Evolutionary conservation across 2,797 vertebrate genomes (phyloP), one percentile per base, ranked within the genome.

Genomic region (Cygnus olor): DNA sequence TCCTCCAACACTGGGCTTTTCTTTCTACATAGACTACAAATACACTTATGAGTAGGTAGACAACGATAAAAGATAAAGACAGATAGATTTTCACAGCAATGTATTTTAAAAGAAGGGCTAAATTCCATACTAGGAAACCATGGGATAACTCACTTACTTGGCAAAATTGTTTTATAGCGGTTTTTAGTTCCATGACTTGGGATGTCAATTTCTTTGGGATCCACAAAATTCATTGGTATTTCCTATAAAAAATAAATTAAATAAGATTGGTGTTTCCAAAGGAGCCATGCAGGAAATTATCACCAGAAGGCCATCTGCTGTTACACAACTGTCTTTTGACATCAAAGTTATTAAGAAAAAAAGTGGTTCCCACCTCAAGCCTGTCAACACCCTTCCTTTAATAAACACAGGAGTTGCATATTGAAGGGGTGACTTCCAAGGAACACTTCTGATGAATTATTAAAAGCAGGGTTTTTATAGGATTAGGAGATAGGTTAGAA

Each of bases 191-290:
- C 98, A n/a, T 99, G 98, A 97, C 99, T 99, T 0, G 99, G 99
- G 94, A 99, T 98, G 81, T 99, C 98, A 97, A 99, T 98, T 96
- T 99, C 99, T 97, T 99, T 99, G 90, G 99, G 99, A 98, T 99
- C 99, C 93, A 99, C 99, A 97, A 99, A 99, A 95, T 99, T 99
- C 99, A 99, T 99, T 45, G 99, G 99, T 95, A 99, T 99, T 98
- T 99, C 99, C 99, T 99, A 97, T 69, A 89, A 96, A 97, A 80
- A 95, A 95, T 58, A 97, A 96, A 94, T 95, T 74, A 91, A 89
- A 95, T 95, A 78, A 96, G 91, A 92, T 95, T 85, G 95, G 77
- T 96, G 36, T 96, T 95, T 96, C 93, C 95, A 94, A 96, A 84
- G 69, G 56, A 96, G 74, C 79, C 91, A 88, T 70, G 91, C 96